These are phyloP conservation scores for Channallabes apus DNA, from an alignment of 2,797 vertebrate species.

Conservation along the genomic window DNA sequence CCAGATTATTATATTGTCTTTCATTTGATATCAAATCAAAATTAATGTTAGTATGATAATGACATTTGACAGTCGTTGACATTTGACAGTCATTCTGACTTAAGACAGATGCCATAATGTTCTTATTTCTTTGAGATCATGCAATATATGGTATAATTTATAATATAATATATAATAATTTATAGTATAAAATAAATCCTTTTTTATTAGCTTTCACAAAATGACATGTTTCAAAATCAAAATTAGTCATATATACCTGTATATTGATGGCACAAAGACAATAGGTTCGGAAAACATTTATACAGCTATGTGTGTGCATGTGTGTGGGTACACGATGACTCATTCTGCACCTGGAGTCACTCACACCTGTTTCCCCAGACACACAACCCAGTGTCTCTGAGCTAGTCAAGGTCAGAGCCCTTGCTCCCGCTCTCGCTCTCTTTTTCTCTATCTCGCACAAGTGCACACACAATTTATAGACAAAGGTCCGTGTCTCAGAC, in stretches of 20 bases:
- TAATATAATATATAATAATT: too few species aligned
- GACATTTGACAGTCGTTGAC: background rate
- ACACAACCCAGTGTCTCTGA: slow-evolving; percentile 35
- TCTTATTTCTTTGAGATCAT: background rate
- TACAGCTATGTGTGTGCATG: slow-evolving; percentile 24
- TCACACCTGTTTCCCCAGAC: slow-evolving; percentile 49
- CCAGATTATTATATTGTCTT: too few species aligned
- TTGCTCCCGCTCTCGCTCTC: background rate
- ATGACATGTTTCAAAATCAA: background rate
- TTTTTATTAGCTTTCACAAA: background rate
- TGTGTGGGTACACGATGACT: slow-evolving; percentile 34
- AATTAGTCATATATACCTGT: background rate
- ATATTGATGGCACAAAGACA: background rate
- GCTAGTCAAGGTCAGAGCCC: slow-evolving; percentile 50
- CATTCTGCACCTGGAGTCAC: slow-evolving; percentile 46
- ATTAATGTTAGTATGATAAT: background rate
- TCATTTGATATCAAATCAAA: background rate
- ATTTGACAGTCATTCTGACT: background rate
- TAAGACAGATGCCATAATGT: background rate
- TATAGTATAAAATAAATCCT: background rate
- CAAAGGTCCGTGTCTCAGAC: background rate
- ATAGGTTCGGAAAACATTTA: background rate
- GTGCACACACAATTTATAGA: slow-evolving; percentile 12
- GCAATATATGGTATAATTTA: background rate
- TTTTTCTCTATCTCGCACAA: background rate